Conservation (phyloP, 37 sponge, comb jelly and placozoan species). For the Cladorhizidae sp. region DNA sequence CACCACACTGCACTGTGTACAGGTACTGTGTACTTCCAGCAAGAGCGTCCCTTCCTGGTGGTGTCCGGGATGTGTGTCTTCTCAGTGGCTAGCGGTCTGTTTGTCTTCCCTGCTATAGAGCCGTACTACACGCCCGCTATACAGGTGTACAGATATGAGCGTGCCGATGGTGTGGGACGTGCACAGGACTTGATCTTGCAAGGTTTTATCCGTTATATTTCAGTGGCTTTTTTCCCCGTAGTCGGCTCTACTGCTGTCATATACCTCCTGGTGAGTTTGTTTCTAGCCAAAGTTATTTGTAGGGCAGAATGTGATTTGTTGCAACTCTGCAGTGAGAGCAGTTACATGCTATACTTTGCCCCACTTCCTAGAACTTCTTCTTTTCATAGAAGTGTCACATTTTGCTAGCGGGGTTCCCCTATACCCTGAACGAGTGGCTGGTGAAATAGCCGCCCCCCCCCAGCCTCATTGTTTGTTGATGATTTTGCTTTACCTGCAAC, state of each 20-base stretch:
- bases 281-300: no score
- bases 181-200: slow-evolving; percentile 79
- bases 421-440: no score
- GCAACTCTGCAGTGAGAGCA: no score
- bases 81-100: slow-evolving; percentile 91
- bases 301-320: no score
- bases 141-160: slow-evolving; percentile 66
- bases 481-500: no score
- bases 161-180: slow-evolving; percentile 76
- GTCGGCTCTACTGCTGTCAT: slow-evolving; percentile 71
- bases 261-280: slow-evolving; percentile 80
- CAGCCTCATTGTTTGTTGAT: no score
- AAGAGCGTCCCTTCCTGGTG: slow-evolving; percentile 45
- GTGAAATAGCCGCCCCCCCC: no score
- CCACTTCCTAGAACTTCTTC: no score
- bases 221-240: slow-evolving; percentile 63
- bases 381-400: no score
- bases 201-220: slow-evolving; percentile 70
- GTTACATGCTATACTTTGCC: no score
- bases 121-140: slow-evolving; percentile 67
- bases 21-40: slow-evolving; percentile 84
- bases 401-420: no score
- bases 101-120: slow-evolving; percentile 89
- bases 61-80: slow-evolving; percentile 92
- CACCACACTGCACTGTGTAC: no score